phyloP scores from a whole-genome alignment of 1,140 invertebrate species.

The Drosophila grimshawi region DNA sequence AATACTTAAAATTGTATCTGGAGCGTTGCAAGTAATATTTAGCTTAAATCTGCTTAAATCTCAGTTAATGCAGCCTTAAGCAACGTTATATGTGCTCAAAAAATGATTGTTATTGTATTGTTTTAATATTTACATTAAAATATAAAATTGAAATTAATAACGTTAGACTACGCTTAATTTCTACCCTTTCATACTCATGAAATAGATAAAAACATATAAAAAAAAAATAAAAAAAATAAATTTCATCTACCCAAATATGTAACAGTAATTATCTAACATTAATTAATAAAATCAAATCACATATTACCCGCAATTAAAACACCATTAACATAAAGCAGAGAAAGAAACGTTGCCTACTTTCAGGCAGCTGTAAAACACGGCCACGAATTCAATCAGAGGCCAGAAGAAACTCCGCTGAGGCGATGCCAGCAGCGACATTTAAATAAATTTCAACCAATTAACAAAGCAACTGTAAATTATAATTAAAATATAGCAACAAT shows the following conservation, averaged over 20 bases:
- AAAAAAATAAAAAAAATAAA: not conserved
- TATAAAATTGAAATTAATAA: not conserved
- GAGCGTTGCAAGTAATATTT: not conserved
- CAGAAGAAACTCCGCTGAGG: conserved; percentile 12
- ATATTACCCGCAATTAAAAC: not conserved
- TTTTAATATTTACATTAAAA: not conserved
- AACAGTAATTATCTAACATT: not conserved
- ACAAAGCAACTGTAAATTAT: conserved; percentile 60
- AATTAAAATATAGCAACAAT: conserved; percentile 56
- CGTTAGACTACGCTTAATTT: not conserved
- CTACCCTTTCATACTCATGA: no score
- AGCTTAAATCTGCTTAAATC: not conserved
- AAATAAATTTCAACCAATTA: conserved; percentile 36
- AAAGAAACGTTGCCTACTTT: conserved; percentile 46
- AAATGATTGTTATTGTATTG: no score
- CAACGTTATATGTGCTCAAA: not conserved
- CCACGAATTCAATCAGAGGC: conserved; percentile 13
- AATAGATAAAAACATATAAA: not conserved
- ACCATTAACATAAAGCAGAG: not conserved
- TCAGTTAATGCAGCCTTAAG: not conserved
- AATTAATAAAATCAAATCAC: not conserved
- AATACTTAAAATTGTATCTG: not conserved
- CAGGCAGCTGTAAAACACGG: conserved; percentile 18
- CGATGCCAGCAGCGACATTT: conserved; percentile 6
- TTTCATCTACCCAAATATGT: not conserved